Evolutionary conservation across 1,140 invertebrate species (phyloP).

Genomic region (Scaptomyza pallida): DNA sequence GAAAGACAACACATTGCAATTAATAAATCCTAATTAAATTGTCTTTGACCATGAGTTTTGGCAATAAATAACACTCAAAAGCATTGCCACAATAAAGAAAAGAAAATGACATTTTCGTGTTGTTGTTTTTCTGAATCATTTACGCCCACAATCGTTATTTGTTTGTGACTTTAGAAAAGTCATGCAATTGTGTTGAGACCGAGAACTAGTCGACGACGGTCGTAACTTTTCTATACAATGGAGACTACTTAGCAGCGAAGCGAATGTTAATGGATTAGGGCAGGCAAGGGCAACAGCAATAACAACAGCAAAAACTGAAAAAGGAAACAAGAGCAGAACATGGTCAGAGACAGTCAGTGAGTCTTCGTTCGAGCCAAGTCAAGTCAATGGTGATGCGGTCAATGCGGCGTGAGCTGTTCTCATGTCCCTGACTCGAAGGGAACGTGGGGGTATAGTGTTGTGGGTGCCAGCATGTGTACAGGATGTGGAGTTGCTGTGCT

Average conservation of each 20-base stretch:
- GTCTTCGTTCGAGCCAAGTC: conserved; percentile 38
- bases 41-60: conserved; percentile 6
- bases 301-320: conserved; percentile 12
- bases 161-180: conserved; percentile 23
- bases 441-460: not conserved
- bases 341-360: conserved; percentile 2
- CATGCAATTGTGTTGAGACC: conserved; percentile 27
- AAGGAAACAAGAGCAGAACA: conserved; percentile 21
- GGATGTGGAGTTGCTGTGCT: conserved; percentile 27
- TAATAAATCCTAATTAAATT: not conserved
- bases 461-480: not conserved
- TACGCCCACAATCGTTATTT: conserved; percentile 10
- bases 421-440: conserved; percentile 1
- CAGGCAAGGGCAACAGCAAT: conserved; percentile 23
- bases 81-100: conserved; percentile 27
- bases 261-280: conserved; percentile 48
- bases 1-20: not conserved
- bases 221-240: conserved; percentile 49
- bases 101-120: conserved; percentile 48
- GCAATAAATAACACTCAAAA: conserved; percentile 12
- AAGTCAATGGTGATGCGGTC: conserved; percentile 71
- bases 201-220: conserved; percentile 23
- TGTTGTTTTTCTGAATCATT: conserved; percentile 31
- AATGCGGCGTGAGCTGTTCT: conserved; percentile 40
- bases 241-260: conserved; percentile 36